Evolutionary conservation across 2,113 vertebrate species (phyloP).

Genomic region (Pavo muticus): DNA sequence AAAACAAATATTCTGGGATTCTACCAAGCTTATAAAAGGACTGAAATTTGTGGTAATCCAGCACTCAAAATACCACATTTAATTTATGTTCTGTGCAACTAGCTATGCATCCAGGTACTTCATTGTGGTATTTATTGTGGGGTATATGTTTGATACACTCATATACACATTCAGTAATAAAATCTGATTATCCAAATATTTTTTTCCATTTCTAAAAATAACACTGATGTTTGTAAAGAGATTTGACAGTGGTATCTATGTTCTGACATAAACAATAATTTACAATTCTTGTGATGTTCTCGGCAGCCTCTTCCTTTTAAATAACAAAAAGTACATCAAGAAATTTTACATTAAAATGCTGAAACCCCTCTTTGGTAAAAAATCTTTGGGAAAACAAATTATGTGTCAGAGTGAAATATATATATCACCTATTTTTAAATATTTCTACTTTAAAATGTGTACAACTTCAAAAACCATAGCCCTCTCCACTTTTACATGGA

Average conservation of each 20-base stretch:
- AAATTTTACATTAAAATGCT: conserved; percentile 61
- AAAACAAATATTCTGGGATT: background rate
- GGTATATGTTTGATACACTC: background rate
- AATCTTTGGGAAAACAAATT: conserved; percentile 35
- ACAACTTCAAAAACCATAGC: background rate
- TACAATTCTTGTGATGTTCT: conserved; percentile 50
- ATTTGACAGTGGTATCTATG: conserved; percentile 33
- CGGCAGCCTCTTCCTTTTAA: conserved; percentile 27
- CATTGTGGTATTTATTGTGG: background rate
- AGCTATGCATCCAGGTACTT: background rate
- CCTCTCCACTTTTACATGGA: background rate
- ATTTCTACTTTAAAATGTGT: too few species aligned
- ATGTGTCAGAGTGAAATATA: background rate
- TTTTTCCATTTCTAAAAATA: conserved; percentile 20
- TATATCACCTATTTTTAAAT: background rate
- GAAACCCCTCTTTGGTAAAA: conserved; percentile 30
- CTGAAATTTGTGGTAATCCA: background rate
- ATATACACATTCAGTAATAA: conserved; percentile 4
- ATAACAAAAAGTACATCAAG: conserved; percentile 53
- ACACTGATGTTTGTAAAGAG: background rate
- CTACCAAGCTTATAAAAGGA: background rate
- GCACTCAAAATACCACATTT: background rate
- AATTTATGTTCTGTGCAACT: background rate
- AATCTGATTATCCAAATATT: conserved; percentile 41
- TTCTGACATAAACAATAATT: conserved; percentile 61